phyloP scores from a whole-genome alignment of 2,797 vertebrate genomes.

The Melanotaenia trifasciata region DNA sequence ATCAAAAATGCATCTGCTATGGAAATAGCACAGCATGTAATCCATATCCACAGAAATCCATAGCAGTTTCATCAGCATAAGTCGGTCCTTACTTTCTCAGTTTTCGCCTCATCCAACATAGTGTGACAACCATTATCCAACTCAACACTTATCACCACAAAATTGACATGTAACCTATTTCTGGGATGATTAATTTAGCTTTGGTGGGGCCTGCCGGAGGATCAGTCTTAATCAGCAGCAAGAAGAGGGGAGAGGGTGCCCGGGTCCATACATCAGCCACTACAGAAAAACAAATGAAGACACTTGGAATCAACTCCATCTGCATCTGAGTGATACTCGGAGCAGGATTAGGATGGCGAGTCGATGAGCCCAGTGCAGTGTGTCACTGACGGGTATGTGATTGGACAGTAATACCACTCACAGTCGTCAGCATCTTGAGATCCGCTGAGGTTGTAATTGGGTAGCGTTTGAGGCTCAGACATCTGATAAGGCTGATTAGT shows the following conservation, averaged over 20 bases:
- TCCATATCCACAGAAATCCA: slow-evolving; percentile 46
- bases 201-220: slow-evolving; percentile 60
- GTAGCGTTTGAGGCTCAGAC: slow-evolving; percentile 64
- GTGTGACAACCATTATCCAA: slow-evolving; percentile 64
- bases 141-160: slow-evolving; percentile 70
- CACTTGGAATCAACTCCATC: slow-evolving; percentile 73
- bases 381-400: slow-evolving; percentile 59
- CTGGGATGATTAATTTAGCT: slow-evolving; percentile 76
- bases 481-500: slow-evolving; percentile 76
- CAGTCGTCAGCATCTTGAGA: slow-evolving; percentile 69
- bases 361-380: slow-evolving; percentile 57
- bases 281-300: slow-evolving; percentile 71
- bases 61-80: slow-evolving; percentile 68
- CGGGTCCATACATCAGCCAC: slow-evolving; percentile 47
- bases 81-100: slow-evolving; percentile 39
- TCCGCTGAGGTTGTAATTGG: slow-evolving; percentile 75
- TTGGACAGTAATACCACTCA: slow-evolving; percentile 73
- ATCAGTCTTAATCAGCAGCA: slow-evolving; percentile 75
- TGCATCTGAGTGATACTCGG: slow-evolving; percentile 67
- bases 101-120: slow-evolving; percentile 61
- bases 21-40: slow-evolving; percentile 6
- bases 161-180: slow-evolving; percentile 77
- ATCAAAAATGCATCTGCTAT: slow-evolving; percentile 2
- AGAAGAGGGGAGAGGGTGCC: slow-evolving; percentile 25
- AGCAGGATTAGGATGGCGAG: slow-evolving; percentile 68